Evolutionary conservation across 2,113 vertebrate species (phyloP).

Genomic region (Salvelinus sp.): DNA sequence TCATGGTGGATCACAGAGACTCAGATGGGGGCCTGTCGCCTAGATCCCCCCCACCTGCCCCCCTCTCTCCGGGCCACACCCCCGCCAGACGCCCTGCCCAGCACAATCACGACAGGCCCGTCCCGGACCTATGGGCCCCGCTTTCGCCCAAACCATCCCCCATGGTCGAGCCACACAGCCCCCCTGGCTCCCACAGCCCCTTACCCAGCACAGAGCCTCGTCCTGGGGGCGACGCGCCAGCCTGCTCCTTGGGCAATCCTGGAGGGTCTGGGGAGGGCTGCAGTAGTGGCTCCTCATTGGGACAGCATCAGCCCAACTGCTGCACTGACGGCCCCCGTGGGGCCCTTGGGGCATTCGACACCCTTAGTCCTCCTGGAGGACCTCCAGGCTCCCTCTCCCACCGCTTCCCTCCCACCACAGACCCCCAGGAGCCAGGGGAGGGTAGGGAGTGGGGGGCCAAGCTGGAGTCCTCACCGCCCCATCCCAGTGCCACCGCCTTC

Average conservation of each 20-base stretch:
- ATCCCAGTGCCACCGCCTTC: slow-evolving; percentile 64
- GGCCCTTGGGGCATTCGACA: slow-evolving; percentile 57
- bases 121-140: slow-evolving; percentile 67
- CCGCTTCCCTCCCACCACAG: slow-evolving; percentile 64
- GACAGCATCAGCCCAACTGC: slow-evolving; percentile 17
- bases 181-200: slow-evolving; percentile 44
- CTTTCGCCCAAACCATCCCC: slow-evolving; percentile 71
- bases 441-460: slow-evolving; percentile 64
- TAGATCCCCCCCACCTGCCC: slow-evolving; percentile 70
- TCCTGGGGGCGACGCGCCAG: slow-evolving; percentile 50
- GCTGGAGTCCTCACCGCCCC: slow-evolving; percentile 73
- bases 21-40: slow-evolving; percentile 59
- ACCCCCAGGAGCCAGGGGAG: slow-evolving; percentile 65
- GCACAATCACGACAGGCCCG: slow-evolving; percentile 69
- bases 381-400: slow-evolving; percentile 60
- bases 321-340: slow-evolving; percentile 37
- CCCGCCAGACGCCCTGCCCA: slow-evolving; percentile 70
- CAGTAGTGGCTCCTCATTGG: slow-evolving; percentile 49
- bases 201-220: slow-evolving; percentile 52
- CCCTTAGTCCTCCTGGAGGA: slow-evolving; percentile 50
- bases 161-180: slow-evolving; percentile 62
- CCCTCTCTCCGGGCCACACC: slow-evolving; percentile 66
- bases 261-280: slow-evolving; percentile 39
- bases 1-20: slow-evolving; percentile 73
- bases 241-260: slow-evolving; percentile 59